Percentiles rank a stretch among this genome's conserved stretches.
Evolutionary conservation across 2,888 invertebrate genomes (phyloP).

Genomic region (Hirtodrosophila trivittata): DNA sequence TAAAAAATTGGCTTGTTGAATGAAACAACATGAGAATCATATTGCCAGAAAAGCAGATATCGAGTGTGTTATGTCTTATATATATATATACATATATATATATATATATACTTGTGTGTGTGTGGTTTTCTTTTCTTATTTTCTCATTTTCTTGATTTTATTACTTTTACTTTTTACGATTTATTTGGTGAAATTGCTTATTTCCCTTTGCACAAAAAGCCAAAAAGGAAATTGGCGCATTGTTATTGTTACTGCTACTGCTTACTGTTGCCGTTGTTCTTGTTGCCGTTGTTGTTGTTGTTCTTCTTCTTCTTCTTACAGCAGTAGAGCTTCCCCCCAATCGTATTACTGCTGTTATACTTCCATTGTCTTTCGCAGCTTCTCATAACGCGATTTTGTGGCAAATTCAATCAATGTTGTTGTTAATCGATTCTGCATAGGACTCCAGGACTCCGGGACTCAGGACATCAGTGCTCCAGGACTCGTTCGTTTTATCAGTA

Average conservation of each 20-base stretch:
- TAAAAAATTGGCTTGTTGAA: constrained; percentile 35
- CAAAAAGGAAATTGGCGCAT: constrained; percentile 58
- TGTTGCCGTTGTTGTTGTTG: constrained; percentile 13
- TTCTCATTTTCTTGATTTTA: constrained; percentile 77
- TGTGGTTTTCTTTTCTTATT: constrained; percentile 44
- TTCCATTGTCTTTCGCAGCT: constrained; percentile 22
- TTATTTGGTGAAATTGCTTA: constrained; percentile 78
- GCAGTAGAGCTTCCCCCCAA: too few species aligned
- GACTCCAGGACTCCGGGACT: not conserved
- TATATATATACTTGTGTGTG: constrained; percentile 4
- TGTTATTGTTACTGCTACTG: constrained; percentile 43
- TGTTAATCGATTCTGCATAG: constrained; percentile 66
- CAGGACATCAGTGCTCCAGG: not conserved
- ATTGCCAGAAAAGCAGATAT: constrained; percentile 19
- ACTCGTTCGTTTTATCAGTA: constrained; percentile 30
- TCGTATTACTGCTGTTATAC: not conserved
- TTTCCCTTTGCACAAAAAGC: constrained; percentile 60
- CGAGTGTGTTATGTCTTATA: not conserved
- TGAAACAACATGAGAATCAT: constrained; percentile 27
- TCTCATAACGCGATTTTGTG: constrained; percentile 53
- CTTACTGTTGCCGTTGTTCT: constrained; percentile 1
- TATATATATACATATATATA: not conserved
- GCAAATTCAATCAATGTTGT: constrained; percentile 69
- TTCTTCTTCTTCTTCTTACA: too few species aligned
- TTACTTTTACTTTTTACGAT: constrained; percentile 79